These are phyloP conservation scores for Crossocerus cetratus DNA, from an alignment of 2,888 invertebrate genomes.

Conservation along the genomic window DNA sequence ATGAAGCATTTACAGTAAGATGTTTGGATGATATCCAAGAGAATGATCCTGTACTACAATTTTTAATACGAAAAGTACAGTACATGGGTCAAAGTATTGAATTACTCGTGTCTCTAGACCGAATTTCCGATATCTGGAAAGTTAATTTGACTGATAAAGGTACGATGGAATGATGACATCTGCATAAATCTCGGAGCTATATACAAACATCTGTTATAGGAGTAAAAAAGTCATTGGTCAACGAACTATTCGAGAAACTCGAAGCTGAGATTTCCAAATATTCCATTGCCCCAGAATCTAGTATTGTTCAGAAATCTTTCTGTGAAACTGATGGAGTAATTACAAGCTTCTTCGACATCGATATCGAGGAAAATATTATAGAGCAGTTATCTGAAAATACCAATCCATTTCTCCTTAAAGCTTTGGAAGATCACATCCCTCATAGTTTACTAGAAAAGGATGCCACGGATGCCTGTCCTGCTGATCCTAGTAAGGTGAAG, in stretches of 20 bases:
- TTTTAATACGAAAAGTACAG: slow-evolving; percentile 68
- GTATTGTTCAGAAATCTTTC: slow-evolving; percentile 27
- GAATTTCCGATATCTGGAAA: slow-evolving; percentile 73
- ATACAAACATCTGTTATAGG: slow-evolving; percentile 52
- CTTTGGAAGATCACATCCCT: slow-evolving; percentile 76
- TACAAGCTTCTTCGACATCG: slow-evolving; percentile 39
- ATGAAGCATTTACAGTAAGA: slow-evolving; percentile 65
- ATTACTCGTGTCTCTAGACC: slow-evolving; percentile 71
- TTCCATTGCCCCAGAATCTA: slow-evolving; percentile 9
- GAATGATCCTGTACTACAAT: slow-evolving; percentile 71
- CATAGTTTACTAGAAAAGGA: slow-evolving; percentile 51
- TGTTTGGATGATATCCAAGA: slow-evolving; percentile 57
- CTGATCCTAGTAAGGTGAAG: slow-evolving; percentile 4
- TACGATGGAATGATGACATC: slow-evolving; percentile 11
- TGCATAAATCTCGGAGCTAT: not conserved
- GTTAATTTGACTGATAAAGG: slow-evolving; percentile 57
- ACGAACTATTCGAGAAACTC: slow-evolving; percentile 66
- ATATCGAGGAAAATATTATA: slow-evolving; percentile 64
- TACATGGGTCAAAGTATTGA: slow-evolving; percentile 75
- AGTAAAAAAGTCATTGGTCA: slow-evolving; percentile 61
- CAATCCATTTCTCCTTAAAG: slow-evolving; percentile 77
- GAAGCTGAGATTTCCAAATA: slow-evolving; percentile 65
- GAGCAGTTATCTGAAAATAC: slow-evolving; percentile 66
- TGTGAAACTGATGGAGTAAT: slow-evolving; percentile 16
- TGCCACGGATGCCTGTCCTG: slow-evolving; percentile 14